These are phyloP conservation scores for Sardinella longiceps DNA, from an alignment of 2,797 vertebrate genomes.

Conservation along the genomic window DNA sequence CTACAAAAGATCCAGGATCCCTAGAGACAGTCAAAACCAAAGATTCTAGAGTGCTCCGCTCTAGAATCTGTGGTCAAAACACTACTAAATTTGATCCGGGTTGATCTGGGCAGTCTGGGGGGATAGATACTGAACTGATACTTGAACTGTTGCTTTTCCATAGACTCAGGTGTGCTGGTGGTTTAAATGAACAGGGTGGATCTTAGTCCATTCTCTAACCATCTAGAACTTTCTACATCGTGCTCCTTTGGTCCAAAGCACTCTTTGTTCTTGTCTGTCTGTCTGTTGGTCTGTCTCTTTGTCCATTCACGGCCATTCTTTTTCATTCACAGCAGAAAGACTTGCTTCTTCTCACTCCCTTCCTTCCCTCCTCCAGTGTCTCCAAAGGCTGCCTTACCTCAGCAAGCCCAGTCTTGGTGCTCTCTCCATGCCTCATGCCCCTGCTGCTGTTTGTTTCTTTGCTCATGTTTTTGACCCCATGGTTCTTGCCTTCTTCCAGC, in stretches of 20 bases:
- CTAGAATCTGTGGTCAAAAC: no score
- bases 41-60: no score
- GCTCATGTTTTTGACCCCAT: conserved; percentile 54
- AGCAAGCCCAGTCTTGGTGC: conserved; percentile 37
- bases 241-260: conserved; percentile 38
- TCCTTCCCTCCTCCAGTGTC: conserved; percentile 27
- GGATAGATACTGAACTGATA: no score
- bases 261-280: conserved; percentile 41
- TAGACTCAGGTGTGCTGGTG: conserved; percentile 58
- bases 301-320: conserved; percentile 47
- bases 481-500: conserved; percentile 79
- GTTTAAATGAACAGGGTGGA: conserved; percentile 53
- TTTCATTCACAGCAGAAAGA: conserved; percentile 49
- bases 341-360: conserved; percentile 17
- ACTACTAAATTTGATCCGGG: no score
- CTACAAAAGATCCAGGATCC: background rate
- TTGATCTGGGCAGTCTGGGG: no score
- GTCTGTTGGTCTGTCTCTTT: conserved; percentile 46
- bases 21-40: no score
- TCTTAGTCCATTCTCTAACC: conserved; percentile 52
- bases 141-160: background rate
- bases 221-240: background rate
- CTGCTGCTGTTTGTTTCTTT: conserved; percentile 34
- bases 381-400: background rate
- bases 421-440: conserved; percentile 47